Evolutionary conservation across 2,797 vertebrate species (phyloP).

Genomic region (Coregonus ussuriensis): DNA sequence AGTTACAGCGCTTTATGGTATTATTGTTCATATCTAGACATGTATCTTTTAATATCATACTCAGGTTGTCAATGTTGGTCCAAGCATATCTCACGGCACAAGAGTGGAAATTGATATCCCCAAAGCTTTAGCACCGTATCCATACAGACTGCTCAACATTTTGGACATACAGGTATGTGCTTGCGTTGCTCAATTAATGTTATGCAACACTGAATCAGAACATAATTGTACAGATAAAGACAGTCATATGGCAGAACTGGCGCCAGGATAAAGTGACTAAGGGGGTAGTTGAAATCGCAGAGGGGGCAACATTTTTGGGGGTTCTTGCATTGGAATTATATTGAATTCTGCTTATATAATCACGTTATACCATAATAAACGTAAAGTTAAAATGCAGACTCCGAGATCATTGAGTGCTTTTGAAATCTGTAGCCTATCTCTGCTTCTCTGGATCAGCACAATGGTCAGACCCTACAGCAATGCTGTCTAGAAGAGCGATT

Average conservation of each 20-base stretch:
- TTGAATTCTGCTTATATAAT: too few relatives aligned
- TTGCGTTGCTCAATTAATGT: not conserved
- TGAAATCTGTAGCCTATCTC: too few relatives aligned
- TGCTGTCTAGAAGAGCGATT: too few relatives aligned
- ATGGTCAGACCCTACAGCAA: too few relatives aligned
- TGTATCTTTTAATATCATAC: not conserved
- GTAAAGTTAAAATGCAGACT: too few relatives aligned
- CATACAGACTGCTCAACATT: conserved; percentile 73
- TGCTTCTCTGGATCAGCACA: too few relatives aligned
- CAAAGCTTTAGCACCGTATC: conserved; percentile 73
- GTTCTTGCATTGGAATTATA: too few relatives aligned
- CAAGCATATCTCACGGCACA: conserved; percentile 78
- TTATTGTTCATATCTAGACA: not conserved
- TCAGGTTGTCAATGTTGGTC: conserved; percentile 81
- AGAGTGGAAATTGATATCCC: conserved; percentile 77
- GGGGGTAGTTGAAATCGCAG: too few relatives aligned
- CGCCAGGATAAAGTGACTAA: too few relatives aligned
- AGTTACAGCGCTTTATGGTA: not conserved
- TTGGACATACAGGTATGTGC: conserved; percentile 77
- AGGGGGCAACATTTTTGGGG: too few relatives aligned
- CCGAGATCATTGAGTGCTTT: too few relatives aligned
- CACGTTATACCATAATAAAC: too few relatives aligned
- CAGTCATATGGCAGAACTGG: not conserved
- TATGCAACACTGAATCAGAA: not conserved
- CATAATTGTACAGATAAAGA: not conserved